These are phyloP conservation scores for Corythornis madagascariensis DNA, from an alignment of 2,113 vertebrate genomes.

Conservation along the genomic window DNA sequence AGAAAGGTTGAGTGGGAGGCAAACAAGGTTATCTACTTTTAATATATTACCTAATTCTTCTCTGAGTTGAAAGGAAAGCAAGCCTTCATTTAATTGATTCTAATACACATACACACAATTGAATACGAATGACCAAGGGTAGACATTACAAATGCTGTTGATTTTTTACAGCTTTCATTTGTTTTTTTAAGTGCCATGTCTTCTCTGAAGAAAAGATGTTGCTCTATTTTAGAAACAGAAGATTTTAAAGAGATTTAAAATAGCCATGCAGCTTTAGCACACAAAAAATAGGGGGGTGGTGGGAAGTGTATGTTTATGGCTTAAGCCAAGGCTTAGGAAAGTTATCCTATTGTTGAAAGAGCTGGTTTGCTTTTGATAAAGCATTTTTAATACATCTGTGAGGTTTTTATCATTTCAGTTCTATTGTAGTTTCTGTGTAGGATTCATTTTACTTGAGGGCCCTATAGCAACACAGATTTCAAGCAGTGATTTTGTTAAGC, in stretches of 20 bases:
- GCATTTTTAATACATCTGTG: background rate
- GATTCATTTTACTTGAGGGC: background rate
- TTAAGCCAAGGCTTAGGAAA: background rate
- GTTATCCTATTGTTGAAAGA: background rate
- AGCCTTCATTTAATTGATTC: background rate
- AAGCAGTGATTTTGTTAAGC: background rate
- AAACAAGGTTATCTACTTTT: slow-evolving; percentile 65
- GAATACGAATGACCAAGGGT: background rate
- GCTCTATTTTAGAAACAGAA: background rate
- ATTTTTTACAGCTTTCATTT: background rate
- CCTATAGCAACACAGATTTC: background rate
- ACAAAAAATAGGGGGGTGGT: background rate
- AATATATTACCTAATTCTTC: slow-evolving; percentile 52
- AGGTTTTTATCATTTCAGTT: background rate
- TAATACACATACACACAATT: background rate
- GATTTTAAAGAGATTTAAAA: background rate
- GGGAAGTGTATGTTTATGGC: background rate
- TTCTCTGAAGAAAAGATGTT: background rate
- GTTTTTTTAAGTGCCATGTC: background rate
- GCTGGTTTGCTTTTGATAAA: background rate
- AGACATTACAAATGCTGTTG: background rate
- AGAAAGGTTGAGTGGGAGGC: slow-evolving; percentile 62
- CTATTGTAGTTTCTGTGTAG: background rate
- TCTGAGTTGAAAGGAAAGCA: background rate
- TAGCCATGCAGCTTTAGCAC: background rate